Base-by-base conservation (phyloP, 2,113 vertebrate species). In the Cebus imitator region DNA sequence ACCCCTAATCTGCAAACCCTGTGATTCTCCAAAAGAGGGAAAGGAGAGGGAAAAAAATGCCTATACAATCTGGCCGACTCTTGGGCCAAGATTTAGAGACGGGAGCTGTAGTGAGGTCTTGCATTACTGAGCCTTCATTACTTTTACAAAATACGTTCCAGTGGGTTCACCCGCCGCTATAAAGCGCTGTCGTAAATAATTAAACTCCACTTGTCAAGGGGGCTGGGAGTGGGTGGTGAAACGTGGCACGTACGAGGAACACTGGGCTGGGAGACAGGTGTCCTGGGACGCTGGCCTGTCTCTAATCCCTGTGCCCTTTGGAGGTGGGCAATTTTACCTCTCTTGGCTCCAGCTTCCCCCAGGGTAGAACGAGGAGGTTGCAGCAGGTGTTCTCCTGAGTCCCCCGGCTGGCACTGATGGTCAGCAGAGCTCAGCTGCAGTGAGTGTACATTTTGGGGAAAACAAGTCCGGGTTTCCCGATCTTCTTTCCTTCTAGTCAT, bases 91-190 rank as follows among this genome's bases (percentile, higher is more conserved):
- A 98, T 98, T 98, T 97, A 96, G 97, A 94, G 97, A 85, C 0
- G 32, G 89, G 93, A 85, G 84, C 76, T 61, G 76, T 66, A 21
- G 90, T 4, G 87, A 90, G 96, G 96, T 96, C 98, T 97, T 94
- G 85, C 97, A 95, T 97, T 97, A 96, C 96, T 92, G 98, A 97
- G 97, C 93, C 96, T 98, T 98, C 98, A 98, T 97, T 96, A 98
- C 96, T 97, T 97, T 55, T 97, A 97, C 97, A 94, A 96, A 98
- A 97, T 98, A 95, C 21, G 91, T 97, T 98, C 96, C 18, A 6
- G 90, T 94, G 91, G 96, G 96, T 88, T 97, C 95, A 86, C 96
- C 96, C 25, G 32, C 37, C 40, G 96, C 95, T 86, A 40, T 88
- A 91, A 97, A 98, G 97, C 50, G 20, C 95, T n/a, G 4, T 91